Evolutionary conservation across 2,113 vertebrate species (phyloP), one percentile per base, ranked within the genome.

Genomic region (Siniperca chuatsi): DNA sequence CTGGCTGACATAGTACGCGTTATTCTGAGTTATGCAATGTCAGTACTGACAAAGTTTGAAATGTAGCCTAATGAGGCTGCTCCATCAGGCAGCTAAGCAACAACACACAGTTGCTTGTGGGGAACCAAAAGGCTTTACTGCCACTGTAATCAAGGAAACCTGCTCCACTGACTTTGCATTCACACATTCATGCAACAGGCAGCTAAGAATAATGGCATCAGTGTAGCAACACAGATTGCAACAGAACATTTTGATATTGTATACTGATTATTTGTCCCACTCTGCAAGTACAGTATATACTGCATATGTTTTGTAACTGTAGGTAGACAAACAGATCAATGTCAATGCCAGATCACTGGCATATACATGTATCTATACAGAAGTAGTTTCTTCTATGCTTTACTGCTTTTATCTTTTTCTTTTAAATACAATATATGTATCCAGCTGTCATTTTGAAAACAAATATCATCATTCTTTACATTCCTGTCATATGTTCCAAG

Each of bases 41-140:
- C 85, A 78, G 75, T 84, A 78, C 83, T 87, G 88, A 90, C 85
- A 86, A 86, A 88, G 82, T 90, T 82, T 92, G 89, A 92, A 90
- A 89, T 48, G 90, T 78, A 23, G 90, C 76, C 75, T 91, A 90
- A 92, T 92, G 92, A 92, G 91, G 81, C 90, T 70, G 74, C 83
- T 89, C 89, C 81, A 60, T 67, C 72, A 79, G 70, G 71, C 86
- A 84, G 64, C 78, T 90, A 37, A 77, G 84, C 76, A 83, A 58
- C 87, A 78, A 48, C 77, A 78, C 83, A 64, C 83, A 80, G 87
- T 81, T 82, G 88, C 80, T 46, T 50, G 54, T 87, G 78, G 33
- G 64, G 73, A 86, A 84, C 54, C 64, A 66, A 84, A 75, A 81
- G 65, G 61, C 75, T 76, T 79, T 40, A 65, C 61, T 81, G 86